Evolutionary conservation across 2,113 vertebrate genomes (phyloP).

Genomic region (Anhinga anhinga): DNA sequence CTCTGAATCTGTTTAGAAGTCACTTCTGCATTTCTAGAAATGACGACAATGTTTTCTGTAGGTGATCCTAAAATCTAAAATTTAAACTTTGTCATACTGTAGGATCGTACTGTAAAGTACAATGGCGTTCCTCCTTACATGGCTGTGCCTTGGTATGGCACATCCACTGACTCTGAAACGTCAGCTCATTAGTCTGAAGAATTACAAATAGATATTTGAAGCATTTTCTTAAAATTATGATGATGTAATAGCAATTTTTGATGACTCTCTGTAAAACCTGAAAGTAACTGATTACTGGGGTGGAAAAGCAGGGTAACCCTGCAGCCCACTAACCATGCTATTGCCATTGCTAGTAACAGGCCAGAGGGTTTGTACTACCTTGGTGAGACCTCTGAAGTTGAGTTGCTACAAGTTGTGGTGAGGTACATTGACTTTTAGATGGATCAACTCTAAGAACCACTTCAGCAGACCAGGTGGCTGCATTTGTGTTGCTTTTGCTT

Average conservation of each 20-base stretch:
- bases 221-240: background rate
- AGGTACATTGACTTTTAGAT: background rate
- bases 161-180: background rate
- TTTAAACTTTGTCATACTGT: background rate
- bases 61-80: background rate
- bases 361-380: background rate
- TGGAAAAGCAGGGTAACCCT: background rate
- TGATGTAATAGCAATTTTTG: background rate
- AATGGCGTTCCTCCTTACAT: background rate
- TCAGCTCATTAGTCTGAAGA: background rate
- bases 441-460: background rate
- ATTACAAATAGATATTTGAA: background rate
- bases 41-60: background rate
- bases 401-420: background rate
- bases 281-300: background rate
- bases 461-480: background rate
- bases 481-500: background rate
- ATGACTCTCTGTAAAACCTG: background rate
- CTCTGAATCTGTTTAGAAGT: background rate
- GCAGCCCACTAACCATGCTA: background rate
- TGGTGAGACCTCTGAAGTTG: background rate
- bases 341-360: background rate
- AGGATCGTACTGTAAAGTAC: background rate
- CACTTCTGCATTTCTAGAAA: background rate
- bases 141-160: background rate